Evolutionary conservation across 2,113 vertebrate genomes (phyloP).

Genomic region (Capricornis sumatraensis): DNA sequence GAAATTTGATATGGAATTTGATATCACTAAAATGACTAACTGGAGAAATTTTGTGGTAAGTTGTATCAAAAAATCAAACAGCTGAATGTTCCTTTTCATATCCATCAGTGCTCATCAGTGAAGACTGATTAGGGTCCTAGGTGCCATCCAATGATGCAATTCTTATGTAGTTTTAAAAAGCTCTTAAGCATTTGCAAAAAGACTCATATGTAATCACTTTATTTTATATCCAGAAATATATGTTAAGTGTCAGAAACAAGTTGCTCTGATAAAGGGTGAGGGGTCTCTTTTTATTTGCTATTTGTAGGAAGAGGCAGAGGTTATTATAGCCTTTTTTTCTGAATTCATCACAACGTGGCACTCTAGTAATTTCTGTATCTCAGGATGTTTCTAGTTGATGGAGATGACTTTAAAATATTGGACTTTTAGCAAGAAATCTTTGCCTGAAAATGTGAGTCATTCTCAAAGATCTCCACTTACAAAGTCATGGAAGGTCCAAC

Average conservation of each 20-base stretch:
- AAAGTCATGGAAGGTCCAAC: background rate
- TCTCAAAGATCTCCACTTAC: background rate
- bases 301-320: background rate
- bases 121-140: background rate
- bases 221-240: background rate
- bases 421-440: background rate
- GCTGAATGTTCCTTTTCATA: background rate
- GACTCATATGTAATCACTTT: background rate
- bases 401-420: background rate
- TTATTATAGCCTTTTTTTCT: background rate
- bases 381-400: background rate
- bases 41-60: background rate
- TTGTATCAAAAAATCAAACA: background rate
- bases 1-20: background rate
- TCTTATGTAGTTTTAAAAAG: background rate
- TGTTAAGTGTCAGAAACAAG: background rate
- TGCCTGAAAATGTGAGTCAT: constrained; percentile 21
- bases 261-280: background rate
- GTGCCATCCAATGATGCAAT: background rate
- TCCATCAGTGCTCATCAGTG: background rate
- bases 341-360: constrained; percentile 69
- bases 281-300: background rate
- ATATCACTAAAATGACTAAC: background rate
- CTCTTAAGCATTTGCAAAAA: background rate
- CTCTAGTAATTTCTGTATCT: constrained; percentile 64